Evolutionary conservation across 2,113 vertebrate species (phyloP).

Genomic region (Neotoma lepida): DNA sequence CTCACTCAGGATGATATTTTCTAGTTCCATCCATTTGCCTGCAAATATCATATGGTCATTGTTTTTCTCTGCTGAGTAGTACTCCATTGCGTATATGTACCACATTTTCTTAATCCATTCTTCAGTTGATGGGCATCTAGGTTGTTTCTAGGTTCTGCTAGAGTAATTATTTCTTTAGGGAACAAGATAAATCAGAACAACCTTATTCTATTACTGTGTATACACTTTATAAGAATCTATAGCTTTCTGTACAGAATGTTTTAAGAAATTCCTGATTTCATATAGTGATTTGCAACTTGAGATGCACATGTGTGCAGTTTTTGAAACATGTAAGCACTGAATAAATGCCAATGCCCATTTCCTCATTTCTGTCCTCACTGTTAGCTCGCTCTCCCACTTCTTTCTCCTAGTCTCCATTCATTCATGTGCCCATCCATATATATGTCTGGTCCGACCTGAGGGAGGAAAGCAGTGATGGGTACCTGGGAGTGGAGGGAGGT

Average conservation of each 20-base stretch:
- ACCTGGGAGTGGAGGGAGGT: background rate
- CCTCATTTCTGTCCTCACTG: background rate
- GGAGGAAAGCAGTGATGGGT: background rate
- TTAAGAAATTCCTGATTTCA: constrained; percentile 34
- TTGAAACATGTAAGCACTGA: background rate
- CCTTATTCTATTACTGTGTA: background rate
- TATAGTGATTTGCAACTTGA: background rate
- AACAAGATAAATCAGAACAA: constrained; percentile 26
- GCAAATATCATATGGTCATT: too few species aligned
- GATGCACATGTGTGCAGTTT: background rate
- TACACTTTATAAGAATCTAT: background rate
- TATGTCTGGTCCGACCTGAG: background rate
- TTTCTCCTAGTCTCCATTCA: background rate
- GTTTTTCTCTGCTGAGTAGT: too few species aligned
- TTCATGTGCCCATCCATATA: background rate
- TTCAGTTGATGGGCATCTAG: too few species aligned
- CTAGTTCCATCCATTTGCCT: too few species aligned
- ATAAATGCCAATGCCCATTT: background rate
- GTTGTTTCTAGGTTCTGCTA: too few species aligned
- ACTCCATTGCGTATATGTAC: too few species aligned
- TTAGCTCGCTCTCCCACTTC: background rate
- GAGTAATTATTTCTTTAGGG: constrained; percentile 8
- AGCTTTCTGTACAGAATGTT: background rate
- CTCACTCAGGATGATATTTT: too few species aligned
- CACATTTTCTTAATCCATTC: too few species aligned